These are phyloP conservation scores for Accipiter virgatus DNA, from an alignment of 2,113 vertebrate species.

Conservation along the genomic window DNA sequence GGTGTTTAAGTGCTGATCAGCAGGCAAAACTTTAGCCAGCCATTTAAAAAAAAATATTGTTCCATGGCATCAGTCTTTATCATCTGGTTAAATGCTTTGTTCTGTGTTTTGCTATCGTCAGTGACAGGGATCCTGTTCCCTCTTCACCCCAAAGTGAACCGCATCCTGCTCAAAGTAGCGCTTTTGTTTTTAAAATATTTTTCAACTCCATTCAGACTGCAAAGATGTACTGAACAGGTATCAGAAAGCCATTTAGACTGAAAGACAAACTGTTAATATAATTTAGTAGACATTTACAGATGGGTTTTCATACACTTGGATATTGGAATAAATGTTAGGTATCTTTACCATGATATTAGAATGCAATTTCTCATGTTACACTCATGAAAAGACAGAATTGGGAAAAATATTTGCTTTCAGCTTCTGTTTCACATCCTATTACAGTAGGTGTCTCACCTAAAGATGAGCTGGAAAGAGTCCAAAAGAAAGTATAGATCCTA, in stretches of 20 bases:
- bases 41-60: not conserved
- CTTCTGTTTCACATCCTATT: not conserved
- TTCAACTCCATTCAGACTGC: not conserved
- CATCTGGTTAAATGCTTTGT: not conserved
- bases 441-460: not conserved
- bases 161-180: not conserved
- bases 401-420: constrained; percentile 10
- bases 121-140: not conserved
- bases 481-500: not conserved
- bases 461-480: constrained; percentile 35
- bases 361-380: not conserved
- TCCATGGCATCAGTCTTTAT: not conserved
- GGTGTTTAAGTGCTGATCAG: not conserved
- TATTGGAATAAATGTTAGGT: not conserved
- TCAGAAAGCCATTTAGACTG: not conserved
- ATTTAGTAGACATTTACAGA: not conserved
- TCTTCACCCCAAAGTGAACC: not conserved
- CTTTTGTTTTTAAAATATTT: not conserved
- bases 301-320: not conserved
- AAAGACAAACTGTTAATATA: not conserved
- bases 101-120: rapidly evolving
- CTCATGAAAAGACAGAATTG: not conserved
- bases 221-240: not conserved
- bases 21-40: not conserved
- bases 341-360: not conserved